Evolutionary conservation across 2,888 invertebrate genomes (phyloP).

Genomic region (Leuctra nigra): DNA sequence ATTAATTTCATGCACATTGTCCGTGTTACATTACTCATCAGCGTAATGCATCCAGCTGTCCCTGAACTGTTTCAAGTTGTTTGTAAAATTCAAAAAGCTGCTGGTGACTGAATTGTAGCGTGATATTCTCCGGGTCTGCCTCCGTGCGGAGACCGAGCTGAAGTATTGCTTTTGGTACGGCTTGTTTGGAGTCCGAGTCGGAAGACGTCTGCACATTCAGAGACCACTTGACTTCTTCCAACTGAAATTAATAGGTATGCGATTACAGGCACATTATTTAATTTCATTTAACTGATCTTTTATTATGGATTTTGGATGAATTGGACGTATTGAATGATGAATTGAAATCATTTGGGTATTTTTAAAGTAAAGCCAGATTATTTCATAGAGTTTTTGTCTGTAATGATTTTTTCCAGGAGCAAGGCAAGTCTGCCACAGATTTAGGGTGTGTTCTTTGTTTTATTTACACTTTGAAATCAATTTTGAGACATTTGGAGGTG

Average conservation of each 20-base stretch:
- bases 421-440: too few species aligned
- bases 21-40: background rate
- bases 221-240: constrained; percentile 50
- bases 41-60: constrained; percentile 33
- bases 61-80: constrained; percentile 48
- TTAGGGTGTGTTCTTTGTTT: too few species aligned
- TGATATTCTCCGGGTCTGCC: constrained; percentile 38
- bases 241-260: constrained; percentile 37
- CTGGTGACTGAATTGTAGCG: constrained; percentile 46
- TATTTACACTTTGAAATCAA: too few species aligned
- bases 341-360: too few species aligned
- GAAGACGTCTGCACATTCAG: constrained; percentile 48
- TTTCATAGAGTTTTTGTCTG: too few species aligned
- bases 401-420: too few species aligned
- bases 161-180: constrained; percentile 43
- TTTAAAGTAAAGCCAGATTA: too few species aligned
- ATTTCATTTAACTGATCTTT: too few species aligned
- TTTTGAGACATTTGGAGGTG: too few species aligned
- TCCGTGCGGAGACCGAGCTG: constrained; percentile 41
- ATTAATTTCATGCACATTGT: too few species aligned
- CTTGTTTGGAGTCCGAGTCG: constrained; percentile 42
- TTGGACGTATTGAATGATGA: too few species aligned
- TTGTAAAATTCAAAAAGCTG: constrained; percentile 46
- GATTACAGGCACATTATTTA: background rate
- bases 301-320: too few species aligned